Conservation (phyloP, 2,888 invertebrate genomes). For the Xiphydria camelus region DNA sequence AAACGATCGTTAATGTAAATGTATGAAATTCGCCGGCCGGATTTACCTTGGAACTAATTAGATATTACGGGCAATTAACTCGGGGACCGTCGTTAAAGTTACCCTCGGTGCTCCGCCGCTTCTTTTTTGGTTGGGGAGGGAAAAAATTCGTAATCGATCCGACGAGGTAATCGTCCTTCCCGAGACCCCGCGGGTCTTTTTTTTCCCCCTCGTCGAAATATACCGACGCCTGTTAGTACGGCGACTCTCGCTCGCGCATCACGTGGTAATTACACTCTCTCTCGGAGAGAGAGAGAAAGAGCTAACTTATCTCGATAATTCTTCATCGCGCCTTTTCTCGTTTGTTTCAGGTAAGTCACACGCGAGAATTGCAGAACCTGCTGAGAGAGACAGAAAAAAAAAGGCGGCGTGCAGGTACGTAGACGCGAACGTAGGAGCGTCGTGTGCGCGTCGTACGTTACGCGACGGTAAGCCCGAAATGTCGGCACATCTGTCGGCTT, state of each 20-base stretch:
- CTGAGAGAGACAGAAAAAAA: constrained; percentile 14
- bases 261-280: too few relatives aligned
- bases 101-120: too few relatives aligned
- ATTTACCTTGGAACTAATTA: constrained; percentile 15
- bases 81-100: neutral
- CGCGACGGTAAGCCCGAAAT: constrained; percentile 37
- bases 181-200: too few relatives aligned
- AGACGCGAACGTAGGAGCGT: constrained; percentile 15
- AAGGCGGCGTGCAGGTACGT: constrained; percentile 24
- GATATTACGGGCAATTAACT: constrained; percentile 33
- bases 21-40: too few relatives aligned
- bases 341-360: constrained; percentile 42
- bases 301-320: constrained; percentile 7
- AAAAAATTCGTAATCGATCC: too few relatives aligned
- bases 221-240: too few relatives aligned
- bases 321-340: constrained; percentile 21
- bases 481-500: constrained; percentile 46
- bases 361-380: neutral
- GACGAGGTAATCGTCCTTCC: too few relatives aligned
- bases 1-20: constrained; percentile 36
- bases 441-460: constrained; percentile 26
- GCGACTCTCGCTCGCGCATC: too few relatives aligned
- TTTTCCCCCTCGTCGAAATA: too few relatives aligned
- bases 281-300: neutral
- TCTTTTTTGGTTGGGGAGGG: too few relatives aligned